Evolutionary conservation across 2,888 invertebrate genomes (phyloP).

Genomic region (Leucoptera coffeella): DNA sequence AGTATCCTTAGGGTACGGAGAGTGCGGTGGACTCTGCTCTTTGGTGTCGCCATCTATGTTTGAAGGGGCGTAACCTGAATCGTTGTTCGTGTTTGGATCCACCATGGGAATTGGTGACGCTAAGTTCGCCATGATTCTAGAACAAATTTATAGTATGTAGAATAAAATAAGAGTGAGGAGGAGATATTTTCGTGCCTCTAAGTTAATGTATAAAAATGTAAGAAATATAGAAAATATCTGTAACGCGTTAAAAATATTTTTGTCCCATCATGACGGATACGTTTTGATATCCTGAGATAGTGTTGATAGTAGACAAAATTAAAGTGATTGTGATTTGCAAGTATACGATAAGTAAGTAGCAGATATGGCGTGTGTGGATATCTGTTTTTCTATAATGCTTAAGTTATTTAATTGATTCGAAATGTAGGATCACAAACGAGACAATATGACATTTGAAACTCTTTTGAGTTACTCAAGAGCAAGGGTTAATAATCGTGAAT

Average conservation of each 20-base stretch:
- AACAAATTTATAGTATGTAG: neutral
- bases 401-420: too few species aligned
- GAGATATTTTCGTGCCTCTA: neutral
- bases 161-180: neutral
- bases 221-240: too few species aligned
- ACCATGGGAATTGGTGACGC: constrained; percentile 57
- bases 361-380: too few species aligned
- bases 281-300: too few species aligned
- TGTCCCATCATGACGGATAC: too few species aligned
- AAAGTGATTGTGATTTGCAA: too few species aligned
- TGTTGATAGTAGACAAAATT: too few species aligned
- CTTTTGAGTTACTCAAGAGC: neutral
- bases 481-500: neutral
- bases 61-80: constrained; percentile 74
- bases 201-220: too few species aligned
- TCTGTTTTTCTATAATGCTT: too few species aligned
- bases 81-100: constrained; percentile 78
- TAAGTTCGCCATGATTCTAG: constrained; percentile 39
- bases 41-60: constrained; percentile 49
- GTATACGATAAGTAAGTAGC: too few species aligned
- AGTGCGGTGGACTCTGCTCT: constrained; percentile 55
- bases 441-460: neutral
- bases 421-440: too few species aligned
- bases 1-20: constrained; percentile 13
- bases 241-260: too few species aligned